A percentile compares a stretch with the other conserved stretches of the same genome.
These are phyloP conservation scores for Thumatha senex DNA, from an alignment of 2,888 invertebrate species.

Conservation along the genomic window DNA sequence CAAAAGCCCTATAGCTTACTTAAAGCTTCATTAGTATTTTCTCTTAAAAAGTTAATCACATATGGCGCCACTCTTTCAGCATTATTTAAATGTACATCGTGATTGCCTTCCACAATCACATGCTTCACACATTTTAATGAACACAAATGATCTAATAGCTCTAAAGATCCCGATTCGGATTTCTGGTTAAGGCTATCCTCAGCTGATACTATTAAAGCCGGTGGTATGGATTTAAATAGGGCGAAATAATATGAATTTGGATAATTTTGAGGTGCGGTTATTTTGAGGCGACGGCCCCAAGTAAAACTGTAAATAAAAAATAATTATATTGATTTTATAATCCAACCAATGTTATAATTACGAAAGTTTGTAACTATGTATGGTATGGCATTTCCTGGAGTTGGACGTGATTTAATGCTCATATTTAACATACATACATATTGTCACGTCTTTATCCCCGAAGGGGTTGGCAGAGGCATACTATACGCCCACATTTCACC, in stretches of 20 bases:
- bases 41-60: constrained; percentile 60
- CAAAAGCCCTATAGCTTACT: constrained; percentile 18
- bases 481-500: too few species aligned
- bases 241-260: constrained; percentile 51
- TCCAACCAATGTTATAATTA: too few species aligned
- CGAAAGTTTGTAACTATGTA: too few species aligned
- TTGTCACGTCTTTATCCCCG: too few species aligned
- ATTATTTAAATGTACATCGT: constrained; percentile 85
- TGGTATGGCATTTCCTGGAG: too few species aligned
- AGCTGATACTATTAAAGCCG: constrained; percentile 54
- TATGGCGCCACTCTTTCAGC: constrained; percentile 75
- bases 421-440: too few species aligned
- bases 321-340: too few species aligned
- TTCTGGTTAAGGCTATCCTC: constrained; percentile 25
- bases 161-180: constrained; percentile 1
- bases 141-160: neutral
- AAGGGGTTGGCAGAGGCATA: too few species aligned
- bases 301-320: constrained; percentile 49
- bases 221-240: constrained; percentile 48
- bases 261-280: constrained; percentile 50
- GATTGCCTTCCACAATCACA: constrained; percentile 72
- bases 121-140: constrained; percentile 11
- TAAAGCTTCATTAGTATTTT: neutral
- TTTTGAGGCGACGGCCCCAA: constrained; percentile 59
- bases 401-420: too few species aligned